phyloP scores from a whole-genome alignment of 2,113 vertebrate genomes.

The Cyprinodon brontotheroides region DNA sequence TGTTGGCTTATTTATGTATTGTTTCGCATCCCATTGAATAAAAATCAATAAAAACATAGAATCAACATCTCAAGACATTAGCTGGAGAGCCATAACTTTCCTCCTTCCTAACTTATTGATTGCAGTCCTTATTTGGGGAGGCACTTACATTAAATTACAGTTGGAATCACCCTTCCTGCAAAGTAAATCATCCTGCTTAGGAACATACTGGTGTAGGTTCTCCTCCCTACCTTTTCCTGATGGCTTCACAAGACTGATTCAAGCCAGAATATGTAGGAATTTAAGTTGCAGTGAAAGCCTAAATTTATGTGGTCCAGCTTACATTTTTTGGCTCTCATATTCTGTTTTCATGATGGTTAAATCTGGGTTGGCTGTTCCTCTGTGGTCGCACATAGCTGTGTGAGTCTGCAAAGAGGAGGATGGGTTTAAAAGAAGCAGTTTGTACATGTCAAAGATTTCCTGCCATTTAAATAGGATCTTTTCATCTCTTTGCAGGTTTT shows the following conservation, averaged over 20 bases:
- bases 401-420: constrained; percentile 29
- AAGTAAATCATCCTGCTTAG: constrained; percentile 2
- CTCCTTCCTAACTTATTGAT: constrained; percentile 19
- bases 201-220: not conserved
- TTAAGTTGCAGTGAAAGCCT: constrained; percentile 36
- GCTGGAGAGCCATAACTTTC: constrained; percentile 20
- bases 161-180: constrained; percentile 23
- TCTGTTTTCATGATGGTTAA: constrained; percentile 61
- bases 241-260: constrained; percentile 11
- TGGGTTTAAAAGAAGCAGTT: constrained; percentile 18
- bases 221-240: constrained; percentile 16
- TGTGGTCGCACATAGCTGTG: constrained; percentile 33
- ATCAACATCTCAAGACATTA: not conserved
- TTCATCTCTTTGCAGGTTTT: not conserved
- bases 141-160: constrained; percentile 36
- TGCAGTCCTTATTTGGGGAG: constrained; percentile 20
- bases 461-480: not conserved
- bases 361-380: constrained; percentile 49
- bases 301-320: constrained; percentile 49
- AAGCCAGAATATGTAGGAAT: constrained; percentile 29
- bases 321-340: constrained; percentile 52
- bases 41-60: not conserved
- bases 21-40: constrained; percentile 41
- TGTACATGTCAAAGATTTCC: constrained; percentile 35
- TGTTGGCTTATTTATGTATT: constrained; percentile 45